A percentile compares a stretch with the other conserved stretches of the same genome.
Conservation (phyloP, 2,113 vertebrate species). For the Jacana jacana region DNA sequence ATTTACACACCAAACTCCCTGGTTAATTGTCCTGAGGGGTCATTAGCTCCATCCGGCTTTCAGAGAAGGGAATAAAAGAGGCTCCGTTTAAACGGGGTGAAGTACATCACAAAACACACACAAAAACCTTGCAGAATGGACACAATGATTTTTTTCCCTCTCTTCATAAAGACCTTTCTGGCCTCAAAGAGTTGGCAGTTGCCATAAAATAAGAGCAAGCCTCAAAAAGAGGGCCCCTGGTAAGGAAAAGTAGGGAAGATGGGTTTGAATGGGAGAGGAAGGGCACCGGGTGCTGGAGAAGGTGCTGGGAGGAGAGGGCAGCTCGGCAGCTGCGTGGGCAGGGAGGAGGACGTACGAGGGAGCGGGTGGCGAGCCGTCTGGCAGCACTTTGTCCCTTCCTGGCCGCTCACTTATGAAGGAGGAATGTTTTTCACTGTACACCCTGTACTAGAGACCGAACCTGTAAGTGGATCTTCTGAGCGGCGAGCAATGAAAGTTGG, state of each 20-base stretch:
- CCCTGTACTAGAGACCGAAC: not conserved
- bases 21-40: not conserved
- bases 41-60: not conserved
- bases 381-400: not conserved
- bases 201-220: not conserved
- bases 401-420: fast-evolving
- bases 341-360: not conserved
- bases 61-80: not conserved
- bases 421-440: not conserved
- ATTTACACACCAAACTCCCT: fast-evolving
- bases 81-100: not conserved
- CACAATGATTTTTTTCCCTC: not conserved
- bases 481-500: not conserved
- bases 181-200: not conserved
- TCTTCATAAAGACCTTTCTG: not conserved
- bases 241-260: not conserved
- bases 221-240: not conserved
- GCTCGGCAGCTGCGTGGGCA: not conserved
- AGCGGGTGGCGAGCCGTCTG: not conserved
- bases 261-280: not conserved
- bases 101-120: not conserved
- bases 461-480: not conserved
- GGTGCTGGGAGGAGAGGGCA: not conserved
- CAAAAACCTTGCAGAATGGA: not conserved
- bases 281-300: not conserved